Base-by-base conservation (phyloP, 2,113 vertebrate species). In the Pachypanchax playfairii region DNA sequence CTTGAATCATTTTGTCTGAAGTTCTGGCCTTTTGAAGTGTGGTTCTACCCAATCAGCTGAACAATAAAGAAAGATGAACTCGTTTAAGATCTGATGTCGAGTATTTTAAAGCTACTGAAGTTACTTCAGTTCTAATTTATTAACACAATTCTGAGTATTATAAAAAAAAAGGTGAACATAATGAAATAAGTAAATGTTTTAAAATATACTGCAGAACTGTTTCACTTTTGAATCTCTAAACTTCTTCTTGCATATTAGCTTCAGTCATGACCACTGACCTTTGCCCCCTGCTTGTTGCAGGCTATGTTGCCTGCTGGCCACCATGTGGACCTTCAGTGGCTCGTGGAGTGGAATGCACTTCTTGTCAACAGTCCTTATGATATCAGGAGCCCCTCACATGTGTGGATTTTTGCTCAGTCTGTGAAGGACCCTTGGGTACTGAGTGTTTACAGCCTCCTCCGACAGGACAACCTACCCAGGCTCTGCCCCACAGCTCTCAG, bases 401-500 rank as follows among this genome's bases (percentile, higher is more conserved):
- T 96, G 46, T 98, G 97, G 97, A 95, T 99, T 88, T 97, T 98
- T 33, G 95, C 95, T 59, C 97, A 98, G 81, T 96, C 96, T 0
- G 95, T 95, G 73, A 98, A 98, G 85, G 96, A 99, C 82, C 97
- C 97, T 0, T 98, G 97, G 96, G 94, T 96, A 70, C 93, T 99
- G 47, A 98, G 96, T 63, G 90, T 98, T 1, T 97, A 97, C 92
- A 96, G 95, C 80, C 94, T 99, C 65, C 95, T 99, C 6, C 92
- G 94, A 18, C 96, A 96, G 70, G 97, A 98, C 78, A 93, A 97
- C 82, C 88, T 99, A 38, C 96, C 95, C 47, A 97, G 95, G 46
- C 94, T 95, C 78, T 99, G 97, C 71, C 93, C 96, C 73, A 95
- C 93, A 0, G 96, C 97, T 5, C 94, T 98, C 56, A 94, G 96